phyloP scores from a whole-genome alignment of 2,888 invertebrate species.

The Limnephilus lunatus region DNA sequence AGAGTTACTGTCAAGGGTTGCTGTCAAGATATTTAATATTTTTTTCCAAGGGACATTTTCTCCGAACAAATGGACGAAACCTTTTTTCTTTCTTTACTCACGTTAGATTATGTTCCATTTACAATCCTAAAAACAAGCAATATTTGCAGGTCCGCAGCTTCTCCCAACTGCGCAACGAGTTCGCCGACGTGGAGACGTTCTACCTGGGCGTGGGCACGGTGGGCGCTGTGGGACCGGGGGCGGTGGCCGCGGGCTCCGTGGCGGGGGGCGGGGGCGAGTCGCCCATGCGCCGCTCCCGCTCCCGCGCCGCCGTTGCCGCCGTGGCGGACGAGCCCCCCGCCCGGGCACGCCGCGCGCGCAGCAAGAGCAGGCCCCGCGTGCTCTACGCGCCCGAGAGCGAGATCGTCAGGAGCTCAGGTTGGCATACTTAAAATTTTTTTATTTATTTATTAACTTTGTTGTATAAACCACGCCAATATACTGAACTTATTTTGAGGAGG shows the following conservation, averaged over 20 bases:
- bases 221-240: constrained; percentile 71
- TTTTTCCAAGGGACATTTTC: too few relatives aligned
- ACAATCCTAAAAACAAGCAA: not conserved
- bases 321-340: constrained; percentile 74
- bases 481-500: too few relatives aligned
- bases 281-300: constrained; percentile 81
- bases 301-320: constrained; percentile 75
- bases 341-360: constrained; percentile 83
- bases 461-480: too few relatives aligned
- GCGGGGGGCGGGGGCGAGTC: constrained; percentile 74
- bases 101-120: not conserved
- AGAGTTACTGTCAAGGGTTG: too few relatives aligned
- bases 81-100: too few relatives aligned
- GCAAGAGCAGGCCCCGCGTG: constrained; percentile 91
- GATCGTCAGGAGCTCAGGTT: constrained; percentile 86
- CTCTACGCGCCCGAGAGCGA: constrained; percentile 90
- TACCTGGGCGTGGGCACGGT: constrained; percentile 82
- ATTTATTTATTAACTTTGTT: too few relatives aligned
- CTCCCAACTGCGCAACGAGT: constrained; percentile 94
- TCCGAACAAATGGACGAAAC: too few relatives aligned
- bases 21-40: too few relatives aligned
- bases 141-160: constrained; percentile 89
- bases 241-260: constrained; percentile 70
- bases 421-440: constrained; percentile 59
- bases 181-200: constrained; percentile 94